Evolutionary conservation across 2,888 invertebrate species (phyloP).

Genomic region (Lithophane ornitopus): DNA sequence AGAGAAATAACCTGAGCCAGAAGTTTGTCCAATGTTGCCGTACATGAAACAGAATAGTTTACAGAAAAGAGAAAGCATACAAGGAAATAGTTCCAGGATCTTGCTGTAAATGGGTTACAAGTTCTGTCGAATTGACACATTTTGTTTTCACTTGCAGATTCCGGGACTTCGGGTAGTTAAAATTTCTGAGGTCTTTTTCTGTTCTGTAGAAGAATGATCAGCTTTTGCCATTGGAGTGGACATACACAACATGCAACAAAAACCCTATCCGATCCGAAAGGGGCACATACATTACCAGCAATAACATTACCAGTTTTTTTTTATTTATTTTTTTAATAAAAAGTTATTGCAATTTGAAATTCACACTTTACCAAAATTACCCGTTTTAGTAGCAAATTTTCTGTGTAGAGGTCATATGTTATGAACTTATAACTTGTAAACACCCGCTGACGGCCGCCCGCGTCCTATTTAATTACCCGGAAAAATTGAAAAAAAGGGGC

Average conservation of each 20-base stretch:
- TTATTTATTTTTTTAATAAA: too few relatives aligned
- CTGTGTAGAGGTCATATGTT: too few relatives aligned
- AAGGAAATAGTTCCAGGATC: constrained; percentile 4
- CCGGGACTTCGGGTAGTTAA: neutral
- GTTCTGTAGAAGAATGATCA: neutral
- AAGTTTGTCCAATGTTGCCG: constrained; percentile 61
- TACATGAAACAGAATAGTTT: constrained; percentile 63
- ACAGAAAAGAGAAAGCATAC: constrained; percentile 52
- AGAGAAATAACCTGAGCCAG: constrained; percentile 57
- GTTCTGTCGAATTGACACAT: neutral
- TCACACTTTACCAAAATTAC: too few relatives aligned
- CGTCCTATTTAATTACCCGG: too few relatives aligned
- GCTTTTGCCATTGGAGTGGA: neutral
- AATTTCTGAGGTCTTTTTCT: neutral
- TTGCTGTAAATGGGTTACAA: neutral
- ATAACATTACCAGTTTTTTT: too few relatives aligned
- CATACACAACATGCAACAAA: neutral
- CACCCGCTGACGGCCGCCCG: too few relatives aligned
- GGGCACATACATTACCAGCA: too few relatives aligned
- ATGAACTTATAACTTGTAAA: too few relatives aligned
- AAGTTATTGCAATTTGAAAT: too few relatives aligned
- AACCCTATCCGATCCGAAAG: too few relatives aligned
- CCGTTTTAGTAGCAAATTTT: too few relatives aligned
- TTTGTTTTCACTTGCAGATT: neutral
- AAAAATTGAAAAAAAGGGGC: too few relatives aligned